phyloP scores from a whole-genome alignment of 2,888 invertebrate species.

The Caenorhabditis sp. region DNA sequence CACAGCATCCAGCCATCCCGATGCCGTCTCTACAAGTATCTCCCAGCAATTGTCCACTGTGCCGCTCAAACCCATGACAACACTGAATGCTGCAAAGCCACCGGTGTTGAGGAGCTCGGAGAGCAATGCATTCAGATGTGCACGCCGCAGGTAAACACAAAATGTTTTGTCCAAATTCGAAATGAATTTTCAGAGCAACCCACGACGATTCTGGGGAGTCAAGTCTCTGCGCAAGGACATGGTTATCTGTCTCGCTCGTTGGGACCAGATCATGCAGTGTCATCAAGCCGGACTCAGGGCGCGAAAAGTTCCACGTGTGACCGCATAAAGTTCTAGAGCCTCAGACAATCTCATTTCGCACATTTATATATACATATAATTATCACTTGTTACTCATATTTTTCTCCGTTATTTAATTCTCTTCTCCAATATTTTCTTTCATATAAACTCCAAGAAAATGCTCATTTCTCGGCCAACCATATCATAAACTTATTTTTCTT shows the following conservation, averaged over 20 bases:
- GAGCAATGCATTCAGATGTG: conserved; percentile 76
- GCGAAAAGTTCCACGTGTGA: conserved; percentile 71
- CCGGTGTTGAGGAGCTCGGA: conserved; percentile 76
- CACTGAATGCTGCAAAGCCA: conserved; percentile 74
- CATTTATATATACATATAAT: conserved; percentile 2
- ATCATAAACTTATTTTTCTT: conserved; percentile 32
- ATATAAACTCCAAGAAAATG: neutral
- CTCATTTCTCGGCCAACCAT: conserved; percentile 14
- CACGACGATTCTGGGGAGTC: conserved; percentile 76
- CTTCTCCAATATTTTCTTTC: neutral
- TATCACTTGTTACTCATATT: conserved; percentile 24
- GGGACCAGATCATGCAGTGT: conserved; percentile 78
- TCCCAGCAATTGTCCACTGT: conserved; percentile 76
- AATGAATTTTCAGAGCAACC: conserved; percentile 70
- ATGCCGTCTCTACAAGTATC: conserved; percentile 78
- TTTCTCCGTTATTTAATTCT: neutral
- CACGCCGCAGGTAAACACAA: conserved; percentile 69
- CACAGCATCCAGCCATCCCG: conserved; percentile 78
- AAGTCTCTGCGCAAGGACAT: conserved; percentile 77
- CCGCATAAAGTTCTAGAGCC: conserved; percentile 29
- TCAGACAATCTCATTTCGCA: conserved; percentile 9
- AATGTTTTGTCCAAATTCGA: neutral
- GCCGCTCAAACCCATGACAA: conserved; percentile 79
- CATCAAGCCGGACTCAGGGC: conserved; percentile 78
- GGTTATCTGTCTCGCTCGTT: conserved; percentile 77